Base-by-base conservation (phyloP, 2,113 vertebrate species). In the Phylloscopus trochilus region DNA sequence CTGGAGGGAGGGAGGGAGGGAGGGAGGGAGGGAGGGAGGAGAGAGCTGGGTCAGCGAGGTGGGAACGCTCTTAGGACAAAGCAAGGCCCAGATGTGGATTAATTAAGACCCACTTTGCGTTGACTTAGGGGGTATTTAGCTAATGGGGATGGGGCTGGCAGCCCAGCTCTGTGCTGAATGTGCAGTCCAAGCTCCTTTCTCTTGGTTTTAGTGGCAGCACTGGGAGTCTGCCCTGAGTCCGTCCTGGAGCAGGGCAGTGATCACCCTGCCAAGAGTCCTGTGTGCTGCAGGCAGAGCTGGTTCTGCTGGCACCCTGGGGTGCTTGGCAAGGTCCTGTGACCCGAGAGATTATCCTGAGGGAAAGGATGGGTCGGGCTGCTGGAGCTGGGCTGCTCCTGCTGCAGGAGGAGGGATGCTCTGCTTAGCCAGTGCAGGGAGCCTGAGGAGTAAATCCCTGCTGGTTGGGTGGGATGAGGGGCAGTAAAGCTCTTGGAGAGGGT, bases 1-100 rank as follows among this genome's bases (percentile, higher is more conserved):
- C 37, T 11, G 41, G 23, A 20, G 63, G 23, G 33, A 74, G 17
- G 2, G 41, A 46, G 51, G 26, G 31, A 1, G 18, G 26, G 31
- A 1, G 18, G 41, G 23, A 20, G 63, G 23, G 33, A 74, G 17
- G 2, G 41, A 46, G 51, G 26, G 31, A 1, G 18, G n/a, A n/a
- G n/a, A n/a, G n/a, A n/a, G n/a, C n/a, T n/a, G n/a, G n/a, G 43
- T 27, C 35, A 8, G 56, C 3, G 59, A 33, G 0, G 2, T 1
- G 3, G 43, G 67, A 67, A 73, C 5, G 27, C 2, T 11, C 44
- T 68, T 16, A 58, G 46, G 51, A 49, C 43, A 70, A 80, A 43
- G 4, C 47, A 6, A 44, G 24, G 55, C 22, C 51, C 64, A 46
- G n/a, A 37, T 79, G 47, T 20, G 69, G 24, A 12, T 56, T 91